phyloP scores from a whole-genome alignment of 1,140 invertebrate species.

The Drosophila micromelanica region DNA sequence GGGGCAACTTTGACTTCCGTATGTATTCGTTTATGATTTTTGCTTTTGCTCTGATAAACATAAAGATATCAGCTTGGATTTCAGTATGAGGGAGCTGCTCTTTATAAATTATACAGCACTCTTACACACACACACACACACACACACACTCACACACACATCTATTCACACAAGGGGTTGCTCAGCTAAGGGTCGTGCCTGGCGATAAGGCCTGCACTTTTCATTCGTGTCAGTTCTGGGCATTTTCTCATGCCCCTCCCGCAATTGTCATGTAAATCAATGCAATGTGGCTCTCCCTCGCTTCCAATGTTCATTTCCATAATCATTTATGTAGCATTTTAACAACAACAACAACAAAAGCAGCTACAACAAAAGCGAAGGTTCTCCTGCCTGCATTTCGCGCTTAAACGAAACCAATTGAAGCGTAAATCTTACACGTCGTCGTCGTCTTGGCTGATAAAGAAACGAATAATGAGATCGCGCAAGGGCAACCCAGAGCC shows the following conservation, averaged over 20 bases:
- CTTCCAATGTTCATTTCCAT: conserved; percentile 69
- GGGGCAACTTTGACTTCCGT: conserved; percentile 60
- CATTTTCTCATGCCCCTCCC: conserved; percentile 46
- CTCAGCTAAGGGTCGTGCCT: conserved; percentile 19
- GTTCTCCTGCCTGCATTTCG: conserved; percentile 63
- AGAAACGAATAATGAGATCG: conserved; percentile 58
- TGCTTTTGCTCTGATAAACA: conserved; percentile 60
- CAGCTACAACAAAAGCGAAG: conserved; percentile 18
- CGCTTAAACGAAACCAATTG: conserved; percentile 77
- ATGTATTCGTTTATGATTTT: conserved; percentile 75
- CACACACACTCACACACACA: background rate
- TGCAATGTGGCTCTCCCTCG: conserved; percentile 46
- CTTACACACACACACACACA: background rate
- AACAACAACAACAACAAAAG: conserved; percentile 18
- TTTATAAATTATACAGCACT: conserved; percentile 60
- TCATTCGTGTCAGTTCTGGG: conserved; percentile 9
- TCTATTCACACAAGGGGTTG: conserved; percentile 48
- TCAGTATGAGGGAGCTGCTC: conserved; percentile 27
- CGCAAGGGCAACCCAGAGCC: conserved; percentile 13
- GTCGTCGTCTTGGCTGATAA: conserved; percentile 46
- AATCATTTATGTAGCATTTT: conserved; percentile 45
- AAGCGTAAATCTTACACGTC: conserved; percentile 78
- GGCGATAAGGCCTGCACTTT: conserved; percentile 53
- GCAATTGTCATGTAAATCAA: conserved; percentile 79
- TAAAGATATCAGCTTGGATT: conserved; percentile 61